phyloP scores from a whole-genome alignment of 2,113 vertebrate genomes.

The Alces alces region DNA sequence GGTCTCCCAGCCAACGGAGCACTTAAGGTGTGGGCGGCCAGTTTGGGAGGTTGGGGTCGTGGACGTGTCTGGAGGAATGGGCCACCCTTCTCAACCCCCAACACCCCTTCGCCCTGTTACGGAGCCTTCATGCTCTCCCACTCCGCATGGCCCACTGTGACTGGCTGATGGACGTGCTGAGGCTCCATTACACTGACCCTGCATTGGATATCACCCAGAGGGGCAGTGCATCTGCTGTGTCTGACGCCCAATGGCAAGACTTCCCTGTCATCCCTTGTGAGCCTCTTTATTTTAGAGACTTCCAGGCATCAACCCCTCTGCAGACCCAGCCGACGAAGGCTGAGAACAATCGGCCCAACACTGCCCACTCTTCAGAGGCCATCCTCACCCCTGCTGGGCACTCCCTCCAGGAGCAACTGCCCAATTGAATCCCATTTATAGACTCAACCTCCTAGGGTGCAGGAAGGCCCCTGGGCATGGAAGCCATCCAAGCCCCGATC shows the following conservation, averaged over 20 bases:
- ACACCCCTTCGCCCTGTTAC: neutral
- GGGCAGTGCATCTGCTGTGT: too few relatives aligned
- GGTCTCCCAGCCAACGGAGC: neutral
- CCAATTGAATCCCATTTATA: neutral
- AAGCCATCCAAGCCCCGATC: neutral
- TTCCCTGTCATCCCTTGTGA: neutral
- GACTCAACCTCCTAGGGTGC: neutral
- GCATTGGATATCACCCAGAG: fast-evolving
- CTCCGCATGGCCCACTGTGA: neutral
- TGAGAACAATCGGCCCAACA: neutral
- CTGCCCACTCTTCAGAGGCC: neutral
- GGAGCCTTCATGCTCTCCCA: neutral
- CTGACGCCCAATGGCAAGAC: neutral
- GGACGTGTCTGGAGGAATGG: neutral
- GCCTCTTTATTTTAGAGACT: neutral
- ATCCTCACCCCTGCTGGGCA: neutral
- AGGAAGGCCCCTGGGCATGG: neutral
- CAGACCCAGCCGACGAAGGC: neutral
- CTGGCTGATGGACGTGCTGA: fast-evolving
- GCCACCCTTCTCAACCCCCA: neutral
- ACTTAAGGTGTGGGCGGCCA: fast-evolving
- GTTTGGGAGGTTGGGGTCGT: neutral
- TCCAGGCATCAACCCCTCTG: neutral
- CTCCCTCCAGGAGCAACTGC: neutral
- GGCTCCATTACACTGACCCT: fast-evolving